Evolutionary conservation across 2,113 vertebrate genomes (phyloP).

Genomic region (Haemorhous mexicanus): DNA sequence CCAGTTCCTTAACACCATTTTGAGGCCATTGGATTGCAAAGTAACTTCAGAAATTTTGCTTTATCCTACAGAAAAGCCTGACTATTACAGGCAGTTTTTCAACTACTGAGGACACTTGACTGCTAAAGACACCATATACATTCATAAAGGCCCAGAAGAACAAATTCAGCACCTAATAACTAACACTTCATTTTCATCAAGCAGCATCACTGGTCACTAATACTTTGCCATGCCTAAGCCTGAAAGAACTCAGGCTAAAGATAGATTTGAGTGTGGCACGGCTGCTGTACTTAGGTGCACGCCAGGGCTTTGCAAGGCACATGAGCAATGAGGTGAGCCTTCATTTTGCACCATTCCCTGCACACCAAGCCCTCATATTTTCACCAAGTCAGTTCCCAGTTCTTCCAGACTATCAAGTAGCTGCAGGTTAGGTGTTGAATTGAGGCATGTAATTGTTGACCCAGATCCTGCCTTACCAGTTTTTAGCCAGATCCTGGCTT

Average conservation of each 20-base stretch:
- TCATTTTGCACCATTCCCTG: background rate
- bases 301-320: background rate
- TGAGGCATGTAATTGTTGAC: accelerated
- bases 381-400: background rate
- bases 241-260: background rate
- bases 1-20: background rate
- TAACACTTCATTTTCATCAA: background rate
- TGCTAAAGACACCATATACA: accelerated
- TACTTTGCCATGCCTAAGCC: background rate
- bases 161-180: background rate
- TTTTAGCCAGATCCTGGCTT: background rate
- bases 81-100: background rate
- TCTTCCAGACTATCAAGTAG: background rate
- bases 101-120: background rate
- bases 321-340: background rate
- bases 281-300: background rate
- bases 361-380: background rate
- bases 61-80: background rate
- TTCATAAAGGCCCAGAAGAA: background rate
- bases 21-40: background rate
- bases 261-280: background rate
- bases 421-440: background rate
- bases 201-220: too few species aligned
- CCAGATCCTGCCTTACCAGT: background rate
- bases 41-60: background rate